Evolutionary conservation across 2,113 vertebrate species (phyloP).

Genomic region (Lagopus leucura): DNA sequence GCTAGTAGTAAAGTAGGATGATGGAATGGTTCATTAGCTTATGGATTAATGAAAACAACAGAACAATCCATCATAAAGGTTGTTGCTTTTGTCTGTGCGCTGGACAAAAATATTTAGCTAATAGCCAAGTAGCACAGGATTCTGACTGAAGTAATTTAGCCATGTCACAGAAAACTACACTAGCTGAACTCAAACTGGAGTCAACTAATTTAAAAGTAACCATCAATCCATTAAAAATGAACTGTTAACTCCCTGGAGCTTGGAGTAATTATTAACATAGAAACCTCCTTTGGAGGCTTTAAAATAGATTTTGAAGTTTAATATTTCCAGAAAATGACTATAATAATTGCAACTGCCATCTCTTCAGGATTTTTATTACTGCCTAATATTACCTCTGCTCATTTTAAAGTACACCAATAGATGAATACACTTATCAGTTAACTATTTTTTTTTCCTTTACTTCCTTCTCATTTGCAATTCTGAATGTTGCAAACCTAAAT

Average conservation of each 20-base stretch:
- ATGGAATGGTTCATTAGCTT: background rate
- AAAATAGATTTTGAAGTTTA: slow-evolving; percentile 49
- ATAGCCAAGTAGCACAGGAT: background rate
- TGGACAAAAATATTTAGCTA: background rate
- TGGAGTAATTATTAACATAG: slow-evolving; percentile 40
- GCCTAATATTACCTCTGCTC: background rate
- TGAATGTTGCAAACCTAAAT: background rate
- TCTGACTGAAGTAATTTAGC: background rate
- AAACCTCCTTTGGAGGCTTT: slow-evolving; percentile 41
- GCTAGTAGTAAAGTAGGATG: background rate
- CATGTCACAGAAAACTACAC: background rate
- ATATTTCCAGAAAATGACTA: background rate
- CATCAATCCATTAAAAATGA: background rate
- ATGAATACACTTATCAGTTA: background rate
- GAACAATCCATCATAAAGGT: background rate
- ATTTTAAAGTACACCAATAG: background rate
- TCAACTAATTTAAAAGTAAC: background rate
- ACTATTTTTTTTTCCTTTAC: background rate
- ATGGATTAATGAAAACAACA: background rate
- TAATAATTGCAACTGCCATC: background rate
- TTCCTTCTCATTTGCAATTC: background rate
- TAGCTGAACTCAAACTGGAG: background rate
- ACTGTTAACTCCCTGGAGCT: background rate
- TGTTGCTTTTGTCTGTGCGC: background rate
- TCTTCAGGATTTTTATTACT: slow-evolving; percentile 1